Percentiles rank a stretch among this genome's conserved stretches.
Conservation (phyloP, 2,113 vertebrate species). For the Siphamia tubifer region DNA sequence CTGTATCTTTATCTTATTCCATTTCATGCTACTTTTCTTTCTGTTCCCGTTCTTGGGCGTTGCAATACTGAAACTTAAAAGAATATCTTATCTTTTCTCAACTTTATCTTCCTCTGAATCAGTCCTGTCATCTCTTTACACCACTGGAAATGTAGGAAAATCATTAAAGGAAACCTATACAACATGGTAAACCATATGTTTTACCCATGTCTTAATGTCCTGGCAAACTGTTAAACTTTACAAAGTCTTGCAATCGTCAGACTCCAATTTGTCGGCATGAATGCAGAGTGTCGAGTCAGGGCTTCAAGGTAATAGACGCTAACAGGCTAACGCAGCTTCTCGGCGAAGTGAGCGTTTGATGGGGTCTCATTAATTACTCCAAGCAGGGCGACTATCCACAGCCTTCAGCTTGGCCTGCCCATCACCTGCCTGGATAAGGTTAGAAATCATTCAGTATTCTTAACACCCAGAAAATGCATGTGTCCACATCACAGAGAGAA, state of each 20-base stretch:
- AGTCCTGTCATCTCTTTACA: too few species aligned
- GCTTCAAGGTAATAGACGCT: slow-evolving; percentile 40
- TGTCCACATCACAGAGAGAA: slow-evolving; percentile 52
- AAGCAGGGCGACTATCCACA: slow-evolving; percentile 24
- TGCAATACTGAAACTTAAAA: too few species aligned
- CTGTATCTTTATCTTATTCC: too few species aligned
- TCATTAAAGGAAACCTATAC: too few species aligned
- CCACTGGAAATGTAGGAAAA: too few species aligned
- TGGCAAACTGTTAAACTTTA: background rate
- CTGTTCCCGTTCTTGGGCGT: too few species aligned
- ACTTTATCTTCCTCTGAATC: too few species aligned
- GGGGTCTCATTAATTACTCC: slow-evolving; percentile 73
- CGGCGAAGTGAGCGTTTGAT: slow-evolving; percentile 39
- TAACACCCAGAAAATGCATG: slow-evolving; percentile 23
- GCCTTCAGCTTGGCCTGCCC: slow-evolving; percentile 42
- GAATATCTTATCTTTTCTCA: too few species aligned
- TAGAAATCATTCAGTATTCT: slow-evolving; percentile 54
- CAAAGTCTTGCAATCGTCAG: background rate
- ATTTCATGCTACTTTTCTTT: too few species aligned
- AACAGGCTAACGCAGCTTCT: slow-evolving; percentile 36
- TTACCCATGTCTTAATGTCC: background rate
- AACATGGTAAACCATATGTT: too few species aligned
- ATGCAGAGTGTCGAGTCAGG: slow-evolving; percentile 22
- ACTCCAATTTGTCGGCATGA: background rate
- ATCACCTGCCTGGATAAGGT: slow-evolving; percentile 66